Base-by-base conservation (phyloP, 2,888 invertebrate genomes). In the Cerastis leucographa region DNA sequence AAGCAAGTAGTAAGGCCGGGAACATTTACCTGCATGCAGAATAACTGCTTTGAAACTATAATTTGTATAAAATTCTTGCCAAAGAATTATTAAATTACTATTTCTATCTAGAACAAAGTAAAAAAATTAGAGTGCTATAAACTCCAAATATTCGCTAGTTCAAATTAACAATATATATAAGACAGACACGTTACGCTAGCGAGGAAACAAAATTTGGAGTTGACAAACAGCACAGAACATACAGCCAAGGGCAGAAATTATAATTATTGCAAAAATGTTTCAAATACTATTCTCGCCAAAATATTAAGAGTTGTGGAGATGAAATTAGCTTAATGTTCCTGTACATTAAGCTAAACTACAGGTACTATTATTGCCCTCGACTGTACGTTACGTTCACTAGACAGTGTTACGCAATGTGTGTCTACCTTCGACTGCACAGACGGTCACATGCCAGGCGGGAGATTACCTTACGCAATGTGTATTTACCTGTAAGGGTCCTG, bases 401-500 rank as follows among this genome's bases (percentile, higher is more conserved):
- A n/a, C n/a, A n/a, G n/a, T n/a, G n/a, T n/a, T n/a, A n/a, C n/a
- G n/a, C n/a, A n/a, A n/a, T n/a, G n/a, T n/a, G n/a, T n/a, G n/a
- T n/a, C n/a, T n/a, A n/a, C 25, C 49, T 12, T 14, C 42, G 44
- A 44, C 44, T 44, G 11, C 17, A 19, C 19, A 7, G 12, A 14
- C 22, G 9, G 29, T 29, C 66, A 44, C n/a, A 12, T 19, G 5
- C 14, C 25, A 69, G 8, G 44, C 19, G 42, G 46, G 51, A 35
- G 6, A 49, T 14, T n/a, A 35, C 40, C 35, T 14, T 14, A 11
- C 29, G 25, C 35, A 35, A 19, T 54, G 51, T 14, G 8, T 12
- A 17, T 56, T 56, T 87, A 97, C 97, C 94, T 97, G 93, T 97
- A 97, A 0, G 96, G 96, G 81, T 97, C 96, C 86, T 94, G 95